phyloP scores from a whole-genome alignment of 1,140 invertebrate genomes.

The Drosophila pandora region DNA sequence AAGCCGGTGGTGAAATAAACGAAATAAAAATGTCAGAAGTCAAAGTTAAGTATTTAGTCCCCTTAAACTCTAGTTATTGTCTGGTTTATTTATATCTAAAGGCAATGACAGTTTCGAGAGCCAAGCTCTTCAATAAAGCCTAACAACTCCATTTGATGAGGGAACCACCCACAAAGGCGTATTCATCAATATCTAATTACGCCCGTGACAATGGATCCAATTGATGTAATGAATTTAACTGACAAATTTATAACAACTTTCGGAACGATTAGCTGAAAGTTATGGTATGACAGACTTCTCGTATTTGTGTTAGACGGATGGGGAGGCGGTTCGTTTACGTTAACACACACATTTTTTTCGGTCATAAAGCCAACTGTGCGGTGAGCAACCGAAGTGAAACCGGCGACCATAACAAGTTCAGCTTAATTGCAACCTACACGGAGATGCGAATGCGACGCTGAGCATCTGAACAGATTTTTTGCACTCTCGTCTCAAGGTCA shows the following conservation, averaged over 20 bases:
- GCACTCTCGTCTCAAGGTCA: constrained; percentile 72
- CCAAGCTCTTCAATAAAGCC: not conserved
- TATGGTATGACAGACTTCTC: not conserved
- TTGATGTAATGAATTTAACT: constrained; percentile 51
- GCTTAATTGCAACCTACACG: constrained; percentile 78
- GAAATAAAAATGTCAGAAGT: constrained; percentile 10
- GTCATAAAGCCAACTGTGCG: constrained; percentile 51
- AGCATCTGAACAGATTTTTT: constrained; percentile 58
- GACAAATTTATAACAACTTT: constrained; percentile 57
- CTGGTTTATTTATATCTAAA: not conserved
- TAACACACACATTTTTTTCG: constrained; percentile 52
- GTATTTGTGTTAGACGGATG: constrained; percentile 12
- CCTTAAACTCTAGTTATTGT: too few species aligned
- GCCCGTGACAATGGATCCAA: constrained; percentile 44
- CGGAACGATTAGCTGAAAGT: constrained; percentile 43
- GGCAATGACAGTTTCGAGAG: not conserved
- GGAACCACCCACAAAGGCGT: constrained; percentile 27
- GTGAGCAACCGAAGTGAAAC: constrained; percentile 58
- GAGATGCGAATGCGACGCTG: constrained; percentile 13
- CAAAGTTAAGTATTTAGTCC: too few species aligned
- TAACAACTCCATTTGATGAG: not conserved
- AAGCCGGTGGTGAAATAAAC: not conserved
- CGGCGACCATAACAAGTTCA: constrained; percentile 72
- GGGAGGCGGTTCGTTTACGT: constrained; percentile 49
- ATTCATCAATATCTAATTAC: constrained; percentile 62